phyloP scores from a whole-genome alignment of 1,140 invertebrate genomes.

The Drosophila littoralis region DNA sequence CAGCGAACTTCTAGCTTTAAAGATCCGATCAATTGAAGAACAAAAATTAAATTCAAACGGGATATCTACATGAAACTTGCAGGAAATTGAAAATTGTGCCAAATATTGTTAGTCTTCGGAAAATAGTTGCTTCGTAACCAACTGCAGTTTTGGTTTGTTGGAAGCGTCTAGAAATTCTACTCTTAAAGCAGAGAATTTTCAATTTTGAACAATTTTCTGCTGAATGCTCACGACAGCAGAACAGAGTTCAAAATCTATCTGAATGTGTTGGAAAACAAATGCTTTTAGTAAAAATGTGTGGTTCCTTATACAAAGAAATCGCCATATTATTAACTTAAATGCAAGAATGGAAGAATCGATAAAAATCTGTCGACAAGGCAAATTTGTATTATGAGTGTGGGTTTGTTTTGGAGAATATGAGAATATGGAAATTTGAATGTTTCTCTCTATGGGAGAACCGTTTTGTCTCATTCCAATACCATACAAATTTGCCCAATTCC shows the following conservation, averaged over 20 bases:
- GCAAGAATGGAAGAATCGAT: slow-evolving; percentile 70
- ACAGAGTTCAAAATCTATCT: slow-evolving; percentile 58
- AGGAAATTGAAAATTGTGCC: slow-evolving; percentile 58
- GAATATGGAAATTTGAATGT: slow-evolving; percentile 34
- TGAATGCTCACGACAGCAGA: slow-evolving; percentile 84
- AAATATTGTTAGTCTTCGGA: slow-evolving; percentile 8
- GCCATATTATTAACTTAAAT: slow-evolving; percentile 54
- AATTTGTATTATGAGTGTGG: neutral
- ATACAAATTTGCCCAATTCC: slow-evolving; percentile 66
- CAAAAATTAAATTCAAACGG: neutral
- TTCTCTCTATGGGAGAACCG: slow-evolving; percentile 48
- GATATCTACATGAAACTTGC: slow-evolving; percentile 30
- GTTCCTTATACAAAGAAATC: slow-evolving; percentile 36
- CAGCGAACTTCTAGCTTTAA: slow-evolving; percentile 7
- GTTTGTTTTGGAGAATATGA: too few species aligned
- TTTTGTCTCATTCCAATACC: slow-evolving; percentile 67
- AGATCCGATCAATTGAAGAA: slow-evolving; percentile 5
- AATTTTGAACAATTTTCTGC: slow-evolving; percentile 75
- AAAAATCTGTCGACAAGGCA: slow-evolving; percentile 33
- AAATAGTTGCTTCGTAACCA: slow-evolving; percentile 40
- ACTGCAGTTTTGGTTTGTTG: slow-evolving; percentile 65
- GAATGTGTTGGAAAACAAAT: slow-evolving; percentile 14
- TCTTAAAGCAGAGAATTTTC: slow-evolving; percentile 16
- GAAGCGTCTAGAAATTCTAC: neutral
- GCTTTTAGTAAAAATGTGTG: slow-evolving; percentile 50